Evolutionary conservation across 2,888 invertebrate genomes (phyloP).

Genomic region (Tetramorium bicarinatum): DNA sequence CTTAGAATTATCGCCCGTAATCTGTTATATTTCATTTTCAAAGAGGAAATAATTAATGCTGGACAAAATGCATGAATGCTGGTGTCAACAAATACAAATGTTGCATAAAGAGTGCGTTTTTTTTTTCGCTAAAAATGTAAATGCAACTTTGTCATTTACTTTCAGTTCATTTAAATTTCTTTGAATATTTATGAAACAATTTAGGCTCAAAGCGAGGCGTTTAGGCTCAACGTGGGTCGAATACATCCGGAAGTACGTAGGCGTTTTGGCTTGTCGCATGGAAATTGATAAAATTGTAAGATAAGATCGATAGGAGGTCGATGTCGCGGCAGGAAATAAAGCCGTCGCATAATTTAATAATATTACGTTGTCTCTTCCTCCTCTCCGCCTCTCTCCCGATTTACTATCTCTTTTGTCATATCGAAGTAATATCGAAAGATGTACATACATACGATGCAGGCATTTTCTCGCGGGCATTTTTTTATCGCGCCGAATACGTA

Average conservation of each 20-base stretch:
- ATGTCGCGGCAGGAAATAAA: slow-evolving; percentile 61
- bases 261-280: slow-evolving; percentile 64
- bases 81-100: neutral
- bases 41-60: neutral
- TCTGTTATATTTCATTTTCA: slow-evolving; percentile 65
- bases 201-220: neutral
- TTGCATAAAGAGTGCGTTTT: neutral
- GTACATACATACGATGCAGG: neutral
- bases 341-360: slow-evolving; percentile 70
- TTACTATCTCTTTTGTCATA: slow-evolving; percentile 47
- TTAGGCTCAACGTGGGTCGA: slow-evolving; percentile 53
- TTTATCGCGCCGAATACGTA: slow-evolving; percentile 50
- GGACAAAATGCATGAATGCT: neutral
- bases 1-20: slow-evolving; percentile 63
- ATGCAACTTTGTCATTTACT: neutral
- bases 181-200: slow-evolving; percentile 20
- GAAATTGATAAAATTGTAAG: slow-evolving; percentile 67
- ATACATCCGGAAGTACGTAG: slow-evolving; percentile 56
- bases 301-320: slow-evolving; percentile 67
- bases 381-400: slow-evolving; percentile 3
- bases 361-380: slow-evolving; percentile 49
- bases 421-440: neutral
- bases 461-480: neutral
- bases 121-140: neutral
- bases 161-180: slow-evolving; percentile 18